phyloP scores from a whole-genome alignment of 1,140 invertebrate genomes.

The Ladona fulva region DNA sequence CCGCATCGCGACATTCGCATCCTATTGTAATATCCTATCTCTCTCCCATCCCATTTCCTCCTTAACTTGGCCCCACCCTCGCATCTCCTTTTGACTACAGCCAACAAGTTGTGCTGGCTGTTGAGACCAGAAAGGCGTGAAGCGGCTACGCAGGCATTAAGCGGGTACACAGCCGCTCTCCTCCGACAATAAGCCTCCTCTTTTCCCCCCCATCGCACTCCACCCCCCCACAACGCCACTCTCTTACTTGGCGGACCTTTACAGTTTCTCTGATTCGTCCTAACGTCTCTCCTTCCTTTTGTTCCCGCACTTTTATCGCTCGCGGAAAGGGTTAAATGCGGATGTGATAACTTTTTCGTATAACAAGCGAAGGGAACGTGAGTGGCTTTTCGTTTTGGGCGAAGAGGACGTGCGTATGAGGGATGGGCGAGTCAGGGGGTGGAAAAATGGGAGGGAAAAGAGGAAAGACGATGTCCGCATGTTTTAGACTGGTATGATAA shows the following conservation, averaged over 20 bases:
- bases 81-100: not conserved
- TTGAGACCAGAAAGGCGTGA: not conserved
- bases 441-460: not conserved
- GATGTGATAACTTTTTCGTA: too few relatives aligned
- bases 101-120: not conserved
- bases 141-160: conserved; percentile 2
- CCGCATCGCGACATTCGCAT: not conserved
- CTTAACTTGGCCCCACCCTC: not conserved
- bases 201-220: not conserved
- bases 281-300: not conserved
- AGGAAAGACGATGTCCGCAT: not conserved
- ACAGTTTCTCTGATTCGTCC: not conserved
- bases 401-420: too few relatives aligned
- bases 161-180: not conserved
- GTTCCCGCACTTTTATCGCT: not conserved
- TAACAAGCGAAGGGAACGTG: too few relatives aligned
- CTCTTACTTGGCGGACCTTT: not conserved
- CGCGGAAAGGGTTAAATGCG: too few relatives aligned
- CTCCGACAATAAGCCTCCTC: not conserved
- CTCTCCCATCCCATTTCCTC: not conserved
- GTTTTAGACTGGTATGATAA: not conserved
- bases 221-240: not conserved
- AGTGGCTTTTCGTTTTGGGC: too few relatives aligned
- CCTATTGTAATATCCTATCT: not conserved
- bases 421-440: too few relatives aligned